Conservation (phyloP, 2,113 vertebrate species). For the Serilophus lunatus region DNA sequence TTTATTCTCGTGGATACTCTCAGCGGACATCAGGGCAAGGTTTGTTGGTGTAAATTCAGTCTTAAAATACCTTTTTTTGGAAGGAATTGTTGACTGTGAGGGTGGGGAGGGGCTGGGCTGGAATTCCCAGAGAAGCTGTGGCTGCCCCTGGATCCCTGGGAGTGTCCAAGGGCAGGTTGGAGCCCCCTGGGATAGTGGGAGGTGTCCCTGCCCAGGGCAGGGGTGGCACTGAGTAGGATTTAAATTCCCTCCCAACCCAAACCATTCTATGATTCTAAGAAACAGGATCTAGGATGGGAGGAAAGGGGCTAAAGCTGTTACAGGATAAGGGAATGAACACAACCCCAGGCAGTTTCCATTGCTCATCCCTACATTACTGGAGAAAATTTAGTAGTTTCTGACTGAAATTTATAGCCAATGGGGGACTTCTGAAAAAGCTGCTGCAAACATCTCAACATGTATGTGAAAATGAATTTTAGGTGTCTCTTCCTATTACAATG, state of each 20-base stretch:
- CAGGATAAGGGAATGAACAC: too few species aligned
- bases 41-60: neutral
- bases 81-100: neutral
- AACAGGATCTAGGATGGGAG: too few species aligned
- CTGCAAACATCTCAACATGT: too few species aligned
- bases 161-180: neutral
- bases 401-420: too few species aligned
- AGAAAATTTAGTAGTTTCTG: too few species aligned
- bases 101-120: neutral
- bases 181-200: neutral
- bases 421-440: too few species aligned
- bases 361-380: too few species aligned
- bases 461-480: neutral
- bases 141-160: neutral
- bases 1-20: neutral
- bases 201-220: neutral
- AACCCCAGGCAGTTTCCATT: too few species aligned
- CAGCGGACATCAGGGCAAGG: neutral
- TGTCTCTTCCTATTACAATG: neutral
- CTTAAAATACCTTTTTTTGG: neutral
- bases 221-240: neutral
- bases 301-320: too few species aligned
- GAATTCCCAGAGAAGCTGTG: neutral
- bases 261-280: neutral
- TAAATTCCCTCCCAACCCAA: neutral